These are phyloP conservation scores for Malachius bipustulatus DNA, from an alignment of 2,888 invertebrate species.

Conservation along the genomic window DNA sequence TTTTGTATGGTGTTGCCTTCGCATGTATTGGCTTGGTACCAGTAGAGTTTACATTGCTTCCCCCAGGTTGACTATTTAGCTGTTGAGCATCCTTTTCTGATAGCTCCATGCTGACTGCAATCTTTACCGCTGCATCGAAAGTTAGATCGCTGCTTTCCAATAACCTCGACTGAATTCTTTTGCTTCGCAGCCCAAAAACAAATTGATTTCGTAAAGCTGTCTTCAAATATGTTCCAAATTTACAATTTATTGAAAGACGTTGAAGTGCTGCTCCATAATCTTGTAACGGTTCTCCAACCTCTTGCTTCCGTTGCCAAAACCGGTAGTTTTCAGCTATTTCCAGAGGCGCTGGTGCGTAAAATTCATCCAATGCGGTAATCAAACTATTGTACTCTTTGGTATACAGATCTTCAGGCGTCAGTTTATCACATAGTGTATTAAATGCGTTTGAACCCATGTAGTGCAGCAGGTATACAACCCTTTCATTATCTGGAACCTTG, in stretches of 20 bases:
- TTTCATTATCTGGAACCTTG: not conserved
- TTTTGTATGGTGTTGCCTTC: no score
- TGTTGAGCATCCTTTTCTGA: not conserved
- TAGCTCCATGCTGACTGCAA: slow-evolving; percentile 3
- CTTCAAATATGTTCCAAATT: slow-evolving; percentile 4
- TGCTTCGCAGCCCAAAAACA: slow-evolving; percentile 6
- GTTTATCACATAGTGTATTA: slow-evolving; percentile 4
- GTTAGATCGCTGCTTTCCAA: slow-evolving; percentile 11
- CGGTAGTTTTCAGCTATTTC: slow-evolving; percentile 5
- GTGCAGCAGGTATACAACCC: not conserved
- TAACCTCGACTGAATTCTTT: slow-evolving; percentile 8
- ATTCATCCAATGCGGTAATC: not conserved
- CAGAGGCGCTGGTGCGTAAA: slow-evolving; percentile 1
- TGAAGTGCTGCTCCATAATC: not conserved
- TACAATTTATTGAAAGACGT: not conserved
- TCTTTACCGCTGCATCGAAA: slow-evolving; percentile 12
- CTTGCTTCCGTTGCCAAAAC: slow-evolving; percentile 3
- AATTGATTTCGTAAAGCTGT: slow-evolving; percentile 5
- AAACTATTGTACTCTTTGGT: slow-evolving; percentile 3
- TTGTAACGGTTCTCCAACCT: not conserved
- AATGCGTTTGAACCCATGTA: slow-evolving; percentile 6
- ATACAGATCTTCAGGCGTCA: not conserved
- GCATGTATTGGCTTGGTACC: no score
- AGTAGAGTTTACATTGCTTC: no score
- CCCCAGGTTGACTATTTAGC: no score